These are phyloP conservation scores for Drosophila formosana DNA, from an alignment of 2,888 invertebrate genomes.

Conservation along the genomic window DNA sequence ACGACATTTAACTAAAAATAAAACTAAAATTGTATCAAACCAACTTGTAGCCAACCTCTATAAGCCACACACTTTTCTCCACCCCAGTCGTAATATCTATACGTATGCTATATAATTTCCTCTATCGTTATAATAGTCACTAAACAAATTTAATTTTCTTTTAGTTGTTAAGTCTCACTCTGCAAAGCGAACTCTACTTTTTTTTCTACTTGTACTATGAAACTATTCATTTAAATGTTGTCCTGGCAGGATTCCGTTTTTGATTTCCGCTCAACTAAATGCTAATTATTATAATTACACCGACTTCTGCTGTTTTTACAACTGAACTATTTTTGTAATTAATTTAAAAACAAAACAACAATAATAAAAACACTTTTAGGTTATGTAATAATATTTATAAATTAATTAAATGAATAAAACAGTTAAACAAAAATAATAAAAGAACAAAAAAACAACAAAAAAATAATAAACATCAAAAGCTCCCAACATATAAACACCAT, in stretches of 20 bases:
- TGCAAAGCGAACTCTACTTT: slow-evolving; percentile 1
- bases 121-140: slow-evolving; percentile 41
- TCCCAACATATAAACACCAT: slow-evolving; percentile 57
- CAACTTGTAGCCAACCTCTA: slow-evolving; percentile 59
- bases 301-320: slow-evolving; percentile 57
- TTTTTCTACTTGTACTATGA: slow-evolving; percentile 26
- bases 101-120: slow-evolving; percentile 20
- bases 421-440: slow-evolving; percentile 59
- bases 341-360: slow-evolving; percentile 57
- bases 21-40: slow-evolving; percentile 30
- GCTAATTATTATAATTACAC: slow-evolving; percentile 67
- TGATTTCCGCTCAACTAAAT: slow-evolving; percentile 69
- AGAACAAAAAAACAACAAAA: slow-evolving; percentile 34
- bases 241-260: slow-evolving; percentile 37
- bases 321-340: slow-evolving; percentile 67
- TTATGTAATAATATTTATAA: slow-evolving; percentile 80
- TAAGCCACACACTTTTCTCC: slow-evolving; percentile 21
- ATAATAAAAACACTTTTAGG: slow-evolving; percentile 68
- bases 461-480: slow-evolving; percentile 8
- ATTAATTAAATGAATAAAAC: slow-evolving; percentile 79
- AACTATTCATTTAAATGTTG: slow-evolving; percentile 43
- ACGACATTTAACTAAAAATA: slow-evolving; percentile 42
- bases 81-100: slow-evolving; percentile 22
- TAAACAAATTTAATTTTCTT: slow-evolving; percentile 48
- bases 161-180: slow-evolving; percentile 62